Conservation (phyloP, 1,140 invertebrate genomes). For the Parasteatoda tepidariorum region DNA sequence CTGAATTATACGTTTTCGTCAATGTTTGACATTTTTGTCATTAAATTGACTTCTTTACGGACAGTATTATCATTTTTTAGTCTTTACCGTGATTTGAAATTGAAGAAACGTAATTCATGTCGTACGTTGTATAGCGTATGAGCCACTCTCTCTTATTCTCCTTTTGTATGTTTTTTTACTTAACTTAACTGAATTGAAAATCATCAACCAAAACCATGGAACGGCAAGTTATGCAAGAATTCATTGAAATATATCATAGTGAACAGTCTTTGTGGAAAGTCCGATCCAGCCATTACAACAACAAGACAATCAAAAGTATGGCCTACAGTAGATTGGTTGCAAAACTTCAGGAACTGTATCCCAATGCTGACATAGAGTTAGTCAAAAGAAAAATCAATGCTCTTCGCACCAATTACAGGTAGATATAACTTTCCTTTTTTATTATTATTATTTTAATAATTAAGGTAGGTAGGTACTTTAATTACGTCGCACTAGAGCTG, state of each 20-base stretch:
- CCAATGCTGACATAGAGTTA: slow-evolving; percentile 21
- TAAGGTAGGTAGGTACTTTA: no score
- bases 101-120: no score
- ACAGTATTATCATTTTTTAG: no score
- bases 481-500: no score
- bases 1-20: no score
- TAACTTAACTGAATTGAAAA: no score
- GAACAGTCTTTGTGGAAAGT: slow-evolving; percentile 52
- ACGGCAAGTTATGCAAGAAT: slow-evolving; percentile 30
- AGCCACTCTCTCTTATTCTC: not conserved
- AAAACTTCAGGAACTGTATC: slow-evolving; percentile 40
- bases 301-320: slow-evolving; percentile 31
- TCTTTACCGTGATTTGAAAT: no score
- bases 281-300: slow-evolving; percentile 39
- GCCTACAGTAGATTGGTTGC: slow-evolving; percentile 23
- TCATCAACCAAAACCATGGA: no score
- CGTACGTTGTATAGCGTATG: no score
- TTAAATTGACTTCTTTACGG: no score
- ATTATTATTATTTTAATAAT: no score
- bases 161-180: not conserved
- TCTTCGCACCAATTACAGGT: slow-evolving; percentile 28
- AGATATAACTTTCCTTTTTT: not conserved
- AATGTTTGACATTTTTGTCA: no score
- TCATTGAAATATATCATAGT: slow-evolving; percentile 54
- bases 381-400: slow-evolving; percentile 50